Evolutionary conservation across 2,797 vertebrate genomes (phyloP), one percentile per base, ranked within the genome.

Genomic region (Premnoplex brunnescens): DNA sequence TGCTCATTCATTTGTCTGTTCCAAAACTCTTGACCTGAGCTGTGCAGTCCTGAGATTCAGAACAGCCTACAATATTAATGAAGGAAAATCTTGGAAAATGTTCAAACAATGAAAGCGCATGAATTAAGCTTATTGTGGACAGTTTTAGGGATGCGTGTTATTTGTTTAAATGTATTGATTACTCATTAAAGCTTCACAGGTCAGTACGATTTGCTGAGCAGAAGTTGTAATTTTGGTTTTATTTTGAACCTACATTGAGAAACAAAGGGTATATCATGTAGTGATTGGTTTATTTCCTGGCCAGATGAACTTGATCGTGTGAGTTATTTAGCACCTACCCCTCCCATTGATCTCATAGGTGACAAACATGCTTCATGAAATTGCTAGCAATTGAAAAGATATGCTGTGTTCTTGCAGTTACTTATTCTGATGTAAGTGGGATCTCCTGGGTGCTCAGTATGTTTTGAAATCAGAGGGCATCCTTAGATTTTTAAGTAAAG

Each of bases 401-500:
- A 13, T 56, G 74, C 64, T 62, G 24, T 81, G 24, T 79, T 88
- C 37, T 63, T 93, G 63, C 76, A 77, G 72, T 77, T 81, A 36
- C 55, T 90, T 81, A 18, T 5, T 24, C 14, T 74, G 86, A 76
- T 91, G 27, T 56, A 71, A 92, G 5, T 85, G 60, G 28, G 56
- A 82, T 91, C 71, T 94, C 92, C 15, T 2, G 6, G 54, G 13
- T 78, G 46, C 58, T 94, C 54, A 43, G 91, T 88, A 78, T 54
- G 84, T 94, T 66, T 16, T 86, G 88, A 96, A 97, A 97, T 86
- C 80, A 79, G 91, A 66, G 90, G 83, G 88, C 55, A 73, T 93
- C 79, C 88, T 93, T 56, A 84, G 49, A 80, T 81, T 93, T 95
- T 91, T 95, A 95, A 93, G 78, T 91, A 93, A 76, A 74, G 90